These are phyloP conservation scores for Passerina amoena DNA, from an alignment of 2,113 vertebrate genomes.

Conservation along the genomic window DNA sequence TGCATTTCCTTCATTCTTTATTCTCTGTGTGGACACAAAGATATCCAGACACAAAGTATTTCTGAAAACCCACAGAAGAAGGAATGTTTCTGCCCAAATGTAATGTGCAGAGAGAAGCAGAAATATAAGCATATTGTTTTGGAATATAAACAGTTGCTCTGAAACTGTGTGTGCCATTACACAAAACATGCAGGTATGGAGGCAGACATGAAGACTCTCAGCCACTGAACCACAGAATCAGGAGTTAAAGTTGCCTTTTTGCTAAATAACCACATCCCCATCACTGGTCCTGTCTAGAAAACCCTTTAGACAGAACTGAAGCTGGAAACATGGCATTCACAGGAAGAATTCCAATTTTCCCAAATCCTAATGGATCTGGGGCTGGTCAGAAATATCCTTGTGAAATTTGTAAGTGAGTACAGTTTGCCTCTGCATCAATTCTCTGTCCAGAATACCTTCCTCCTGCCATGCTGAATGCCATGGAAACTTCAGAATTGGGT, in stretches of 20 bases:
- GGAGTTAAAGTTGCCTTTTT: neutral
- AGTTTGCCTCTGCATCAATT: neutral
- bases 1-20: neutral
- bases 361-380: neutral
- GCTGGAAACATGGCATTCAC: neutral
- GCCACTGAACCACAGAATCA: neutral
- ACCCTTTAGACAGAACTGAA: neutral
- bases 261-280: neutral
- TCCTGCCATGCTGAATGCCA: fast-evolving
- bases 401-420: neutral
- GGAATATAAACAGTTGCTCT: neutral
- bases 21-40: neutral
- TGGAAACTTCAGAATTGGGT: neutral
- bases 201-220: neutral
- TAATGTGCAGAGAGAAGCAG: neutral
- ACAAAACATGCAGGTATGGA: neutral
- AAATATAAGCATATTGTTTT: neutral
- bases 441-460: neutral
- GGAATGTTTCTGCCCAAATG: neutral
- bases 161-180: neutral
- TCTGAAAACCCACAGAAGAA: neutral
- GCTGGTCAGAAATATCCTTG: neutral
- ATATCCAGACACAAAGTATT: neutral
- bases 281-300: neutral
- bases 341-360: neutral